phyloP scores from a whole-genome alignment of 2,888 invertebrate species.

The Zelleria hepariella region DNA sequence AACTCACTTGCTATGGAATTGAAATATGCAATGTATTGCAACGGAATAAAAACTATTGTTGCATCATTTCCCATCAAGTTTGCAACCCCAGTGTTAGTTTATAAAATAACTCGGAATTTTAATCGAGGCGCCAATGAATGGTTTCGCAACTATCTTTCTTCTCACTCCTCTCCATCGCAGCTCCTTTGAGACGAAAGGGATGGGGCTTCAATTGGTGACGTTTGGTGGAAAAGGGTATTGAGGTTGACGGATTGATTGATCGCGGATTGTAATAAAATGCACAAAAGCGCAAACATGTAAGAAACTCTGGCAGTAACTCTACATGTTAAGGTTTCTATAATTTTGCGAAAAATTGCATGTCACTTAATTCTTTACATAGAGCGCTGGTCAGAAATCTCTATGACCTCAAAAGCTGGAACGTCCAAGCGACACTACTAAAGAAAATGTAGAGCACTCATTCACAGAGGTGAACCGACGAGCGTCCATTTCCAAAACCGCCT shows the following conservation, averaged over 20 bases:
- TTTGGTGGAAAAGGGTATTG: conserved; percentile 31
- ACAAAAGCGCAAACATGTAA: conserved; percentile 28
- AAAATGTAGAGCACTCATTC: too few relatives aligned
- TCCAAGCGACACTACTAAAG: neutral
- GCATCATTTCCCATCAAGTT: neutral
- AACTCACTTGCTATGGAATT: neutral
- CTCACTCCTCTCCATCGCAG: neutral
- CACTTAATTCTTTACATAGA: conserved; percentile 34
- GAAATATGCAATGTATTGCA: neutral
- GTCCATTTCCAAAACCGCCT: neutral
- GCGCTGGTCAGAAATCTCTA: neutral
- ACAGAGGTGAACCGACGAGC: neutral
- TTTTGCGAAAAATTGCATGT: too few relatives aligned
- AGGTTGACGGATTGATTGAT: conserved; percentile 40
- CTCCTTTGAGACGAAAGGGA: conserved; percentile 14
- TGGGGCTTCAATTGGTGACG: conserved; percentile 21
- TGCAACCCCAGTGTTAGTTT: neutral
- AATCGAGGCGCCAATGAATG: neutral
- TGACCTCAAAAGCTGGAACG: neutral
- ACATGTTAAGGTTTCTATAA: too few relatives aligned
- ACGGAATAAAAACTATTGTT: neutral
- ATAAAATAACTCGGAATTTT: conserved; percentile 2
- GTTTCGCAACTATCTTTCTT: neutral
- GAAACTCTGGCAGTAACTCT: too few relatives aligned
- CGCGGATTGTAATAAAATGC: conserved; percentile 37